A percentile compares a stretch with the other conserved stretches of the same genome.
Conservation (phyloP, 1,140 invertebrate genomes). For the Paraescarpia echinospica region DNA sequence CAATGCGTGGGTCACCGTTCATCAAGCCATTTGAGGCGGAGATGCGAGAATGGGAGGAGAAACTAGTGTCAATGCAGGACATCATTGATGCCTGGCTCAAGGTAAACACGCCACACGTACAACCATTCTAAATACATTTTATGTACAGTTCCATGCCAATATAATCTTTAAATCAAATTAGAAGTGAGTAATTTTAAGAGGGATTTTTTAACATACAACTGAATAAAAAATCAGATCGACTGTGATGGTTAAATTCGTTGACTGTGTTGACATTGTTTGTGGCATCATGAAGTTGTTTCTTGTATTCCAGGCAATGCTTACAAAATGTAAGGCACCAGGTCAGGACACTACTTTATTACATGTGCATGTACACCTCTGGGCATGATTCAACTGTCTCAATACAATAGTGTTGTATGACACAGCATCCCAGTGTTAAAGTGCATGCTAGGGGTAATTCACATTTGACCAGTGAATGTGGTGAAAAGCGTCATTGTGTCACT, state of each 20-base stretch:
- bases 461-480: not conserved
- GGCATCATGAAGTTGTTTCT: not conserved
- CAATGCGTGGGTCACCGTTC: constrained; percentile 60
- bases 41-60: constrained; percentile 60
- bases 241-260: not conserved
- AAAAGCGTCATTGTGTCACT: not conserved
- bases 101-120: constrained; percentile 33
- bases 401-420: not conserved
- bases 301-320: not conserved
- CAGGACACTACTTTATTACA: not conserved
- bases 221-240: not conserved
- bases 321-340: not conserved
- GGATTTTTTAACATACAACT: not conserved
- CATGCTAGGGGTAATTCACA: not conserved
- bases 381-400: not conserved
- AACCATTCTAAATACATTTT: not conserved
- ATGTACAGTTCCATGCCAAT: not conserved
- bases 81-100: constrained; percentile 60
- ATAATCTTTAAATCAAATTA: too few relatives aligned
- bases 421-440: not conserved
- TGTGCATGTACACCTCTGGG: not conserved
- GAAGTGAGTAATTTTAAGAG: not conserved
- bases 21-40: constrained; percentile 64
- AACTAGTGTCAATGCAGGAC: constrained; percentile 61
- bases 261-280: not conserved